These are phyloP conservation scores for Pseudomyrmex concolor DNA, from an alignment of 1,140 invertebrate species.

Conservation along the genomic window DNA sequence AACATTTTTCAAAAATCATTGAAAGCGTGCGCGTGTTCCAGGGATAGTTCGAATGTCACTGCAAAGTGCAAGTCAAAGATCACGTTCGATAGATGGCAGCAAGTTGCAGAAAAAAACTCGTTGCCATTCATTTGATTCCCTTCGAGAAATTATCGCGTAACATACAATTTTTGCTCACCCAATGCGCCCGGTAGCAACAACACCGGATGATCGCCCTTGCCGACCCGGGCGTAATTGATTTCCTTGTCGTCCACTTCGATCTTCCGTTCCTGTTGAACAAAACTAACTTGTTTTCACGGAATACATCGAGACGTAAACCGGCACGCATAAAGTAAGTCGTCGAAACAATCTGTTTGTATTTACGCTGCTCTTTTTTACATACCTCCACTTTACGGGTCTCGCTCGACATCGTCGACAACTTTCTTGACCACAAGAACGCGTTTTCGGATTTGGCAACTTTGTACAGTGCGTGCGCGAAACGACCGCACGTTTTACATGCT, in stretches of 20 bases:
- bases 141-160: not conserved
- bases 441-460: not conserved
- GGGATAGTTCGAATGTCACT: too few relatives aligned
- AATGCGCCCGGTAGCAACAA: constrained; percentile 92
- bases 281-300: not conserved
- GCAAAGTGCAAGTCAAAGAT: too few relatives aligned
- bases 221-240: constrained; percentile 91
- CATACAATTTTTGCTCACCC: constrained; percentile 81
- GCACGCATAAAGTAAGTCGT: not conserved
- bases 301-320: not conserved
- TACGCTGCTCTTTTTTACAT: not conserved
- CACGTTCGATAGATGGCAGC: constrained; percentile 19
- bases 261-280: constrained; percentile 82
- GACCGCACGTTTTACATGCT: not conserved
- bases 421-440: not conserved
- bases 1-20: too few relatives aligned
- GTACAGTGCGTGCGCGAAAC: not conserved
- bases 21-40: not conserved
- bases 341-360: not conserved
- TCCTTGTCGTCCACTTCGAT: constrained; percentile 86
- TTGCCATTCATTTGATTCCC: too few relatives aligned
- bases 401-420: not conserved
- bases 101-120: not conserved
- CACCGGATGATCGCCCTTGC: constrained; percentile 88
- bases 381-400: constrained; percentile 24